A percentile compares a stretch with the other conserved stretches of the same genome.
phyloP scores from a whole-genome alignment of 37 sponge, comb jelly and placozoan genomes.

The Eunapius fragilis region DNA sequence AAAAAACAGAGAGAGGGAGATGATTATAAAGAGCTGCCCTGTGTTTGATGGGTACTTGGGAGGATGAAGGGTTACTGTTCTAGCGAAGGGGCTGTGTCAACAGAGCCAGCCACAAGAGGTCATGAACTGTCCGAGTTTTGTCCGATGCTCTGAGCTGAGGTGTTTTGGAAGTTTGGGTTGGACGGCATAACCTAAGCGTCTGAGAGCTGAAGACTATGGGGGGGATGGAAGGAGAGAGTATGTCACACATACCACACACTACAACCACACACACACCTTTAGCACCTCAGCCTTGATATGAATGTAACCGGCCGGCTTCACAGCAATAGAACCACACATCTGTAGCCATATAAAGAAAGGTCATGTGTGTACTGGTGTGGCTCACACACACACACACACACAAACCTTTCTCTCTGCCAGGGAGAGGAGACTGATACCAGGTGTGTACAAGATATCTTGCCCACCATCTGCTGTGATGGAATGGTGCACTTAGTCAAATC shows the following conservation, averaged over 20 bases:
- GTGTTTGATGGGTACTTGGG: neutral
- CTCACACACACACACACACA: neutral
- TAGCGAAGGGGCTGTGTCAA: neutral
- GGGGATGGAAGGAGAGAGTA: neutral
- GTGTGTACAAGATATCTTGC: slow-evolving; percentile 14
- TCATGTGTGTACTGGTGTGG: neutral
- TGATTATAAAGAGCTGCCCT: neutral
- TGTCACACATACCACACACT: neutral
- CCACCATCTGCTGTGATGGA: slow-evolving; percentile 9
- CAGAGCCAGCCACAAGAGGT: slow-evolving; percentile 48
- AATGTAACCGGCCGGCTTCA: slow-evolving; percentile 53
- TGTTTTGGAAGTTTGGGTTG: slow-evolving; percentile 41
- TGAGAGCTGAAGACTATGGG: slow-evolving; percentile 50
- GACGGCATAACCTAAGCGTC: slow-evolving; percentile 36
- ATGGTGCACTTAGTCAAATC: neutral
- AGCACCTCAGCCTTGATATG: slow-evolving; percentile 52
- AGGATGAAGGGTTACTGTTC: neutral
- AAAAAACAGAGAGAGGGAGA: no score
- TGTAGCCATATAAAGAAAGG: neutral
- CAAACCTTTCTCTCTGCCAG: slow-evolving; percentile 54
- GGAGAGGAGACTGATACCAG: slow-evolving; percentile 42
- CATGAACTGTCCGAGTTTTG: slow-evolving; percentile 38
- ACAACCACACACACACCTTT: slow-evolving; percentile 31
- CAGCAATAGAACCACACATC: slow-evolving; percentile 28
- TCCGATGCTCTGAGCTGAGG: slow-evolving; percentile 47